phyloP scores from a whole-genome alignment of 2,888 invertebrate genomes.

The Nebria brevicollis region DNA sequence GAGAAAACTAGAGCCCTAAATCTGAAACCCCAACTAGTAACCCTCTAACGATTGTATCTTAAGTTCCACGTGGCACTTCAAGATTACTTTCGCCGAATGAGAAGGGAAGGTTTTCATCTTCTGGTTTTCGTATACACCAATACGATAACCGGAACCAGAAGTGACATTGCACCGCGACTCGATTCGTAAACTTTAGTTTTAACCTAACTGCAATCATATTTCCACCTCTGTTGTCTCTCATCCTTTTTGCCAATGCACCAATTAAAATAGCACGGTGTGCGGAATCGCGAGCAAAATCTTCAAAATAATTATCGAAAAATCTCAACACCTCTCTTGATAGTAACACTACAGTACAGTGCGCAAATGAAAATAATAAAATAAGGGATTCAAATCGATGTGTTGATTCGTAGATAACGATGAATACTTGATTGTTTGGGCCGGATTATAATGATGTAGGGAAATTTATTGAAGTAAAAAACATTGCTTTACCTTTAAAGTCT shows the following conservation, averaged over 20 bases:
- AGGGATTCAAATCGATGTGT: background rate
- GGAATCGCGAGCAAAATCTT: background rate
- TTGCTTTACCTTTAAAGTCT: background rate
- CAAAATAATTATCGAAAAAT: background rate
- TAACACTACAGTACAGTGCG: background rate
- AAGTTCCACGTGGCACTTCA: slow-evolving; percentile 42
- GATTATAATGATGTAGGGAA: background rate
- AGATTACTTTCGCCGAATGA: slow-evolving; percentile 31
- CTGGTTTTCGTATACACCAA: slow-evolving; percentile 30
- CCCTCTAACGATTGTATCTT: slow-evolving; percentile 42
- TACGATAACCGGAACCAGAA: slow-evolving; percentile 5
- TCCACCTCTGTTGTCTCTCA: background rate
- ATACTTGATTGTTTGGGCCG: background rate
- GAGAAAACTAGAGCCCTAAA: background rate
- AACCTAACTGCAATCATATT: slow-evolving; percentile 5
- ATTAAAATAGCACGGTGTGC: slow-evolving; percentile 15
- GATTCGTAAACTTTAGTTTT: background rate
- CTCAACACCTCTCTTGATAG: background rate
- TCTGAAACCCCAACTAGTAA: slow-evolving; percentile 17
- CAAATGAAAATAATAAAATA: background rate
- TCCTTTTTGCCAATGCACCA: slow-evolving; percentile 18
- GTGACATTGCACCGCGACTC: slow-evolving; percentile 21
- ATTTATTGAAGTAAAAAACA: background rate
- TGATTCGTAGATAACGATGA: background rate
- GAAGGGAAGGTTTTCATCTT: background rate